A percentile compares a stretch with the other conserved stretches of the same genome.
These are phyloP conservation scores for Taurulus bubalis DNA, from an alignment of 2,113 vertebrate species.

Conservation along the genomic window DNA sequence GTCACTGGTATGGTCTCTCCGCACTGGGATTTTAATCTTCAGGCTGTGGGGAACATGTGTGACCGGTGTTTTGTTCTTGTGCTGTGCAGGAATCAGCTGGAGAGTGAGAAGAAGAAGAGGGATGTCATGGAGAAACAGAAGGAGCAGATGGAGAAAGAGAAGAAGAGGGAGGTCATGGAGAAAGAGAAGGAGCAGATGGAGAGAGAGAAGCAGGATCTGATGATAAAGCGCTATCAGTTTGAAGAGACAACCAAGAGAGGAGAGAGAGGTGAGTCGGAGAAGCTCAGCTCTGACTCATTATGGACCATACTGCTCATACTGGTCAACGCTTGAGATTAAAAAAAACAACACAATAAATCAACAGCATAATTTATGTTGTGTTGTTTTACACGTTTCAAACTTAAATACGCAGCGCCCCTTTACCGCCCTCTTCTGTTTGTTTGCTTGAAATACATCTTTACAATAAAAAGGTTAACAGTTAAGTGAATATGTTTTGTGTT, in stretches of 20 bases:
- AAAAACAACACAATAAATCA: too few species aligned
- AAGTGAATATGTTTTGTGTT: not conserved
- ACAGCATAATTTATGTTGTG: not conserved
- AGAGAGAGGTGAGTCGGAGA: conserved; percentile 87
- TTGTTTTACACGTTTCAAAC: not conserved
- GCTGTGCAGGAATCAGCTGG: conserved; percentile 88
- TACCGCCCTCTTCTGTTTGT: conserved; percentile 55
- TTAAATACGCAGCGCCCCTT: not conserved
- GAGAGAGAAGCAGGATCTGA: conserved; percentile 91
- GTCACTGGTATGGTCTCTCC: not conserved
- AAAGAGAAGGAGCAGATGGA: conserved; percentile 79
- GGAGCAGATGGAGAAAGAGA: conserved; percentile 89
- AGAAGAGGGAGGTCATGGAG: conserved; percentile 55
- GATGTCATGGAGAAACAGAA: too few species aligned
- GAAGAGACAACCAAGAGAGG: conserved; percentile 94
- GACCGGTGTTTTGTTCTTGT: not conserved
- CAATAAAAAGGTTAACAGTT: not conserved
- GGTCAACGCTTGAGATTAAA: too few species aligned
- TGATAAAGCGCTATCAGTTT: conserved; percentile 88
- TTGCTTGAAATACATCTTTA: not conserved
- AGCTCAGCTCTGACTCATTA: not conserved
- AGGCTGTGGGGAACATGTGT: too few species aligned
- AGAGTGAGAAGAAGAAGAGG: conserved; percentile 83
- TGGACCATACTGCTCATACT: not conserved
- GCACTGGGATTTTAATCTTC: not conserved